Evolutionary conservation across 2,797 vertebrate species (phyloP), one percentile per base, ranked within the genome.

Genomic region (Thunnus albacares): DNA sequence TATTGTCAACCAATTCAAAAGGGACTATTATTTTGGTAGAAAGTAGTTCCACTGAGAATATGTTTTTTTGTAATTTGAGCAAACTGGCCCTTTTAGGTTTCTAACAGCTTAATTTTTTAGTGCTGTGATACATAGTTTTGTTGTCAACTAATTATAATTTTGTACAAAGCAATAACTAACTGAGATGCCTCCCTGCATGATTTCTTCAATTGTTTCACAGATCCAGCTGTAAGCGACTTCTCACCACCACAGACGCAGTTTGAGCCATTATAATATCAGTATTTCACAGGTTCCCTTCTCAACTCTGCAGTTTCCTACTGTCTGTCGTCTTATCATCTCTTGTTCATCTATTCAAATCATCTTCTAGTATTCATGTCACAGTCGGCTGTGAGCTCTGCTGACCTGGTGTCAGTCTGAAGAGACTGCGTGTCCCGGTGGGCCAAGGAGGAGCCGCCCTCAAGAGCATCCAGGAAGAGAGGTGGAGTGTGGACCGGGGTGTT

Each of bases 321-420:
- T 59, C 71, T 60, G 41, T 68, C 80, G 85, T 77, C 69, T 80
- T 77, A 74, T 89, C 87, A 85, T 56, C 51, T 72, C 65, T 80
- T 35, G 57, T 72, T 75, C 55, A 61, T 83, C 67, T 67, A 60
- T 80, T 77, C 77, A 79, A 87, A 90, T 87, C 73, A 85, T 79
- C 58, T 43, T 75, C 75, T 82, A 24, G 80, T 82, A 83, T 87
- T 85, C 71, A 62, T 79, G 80, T 81, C 83, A 83, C 45, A 74
- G 73, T 77, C 24, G 15, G 72, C 79, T 72, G 70, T 69, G 79
- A 80, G 73, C 43, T 55, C 22, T 33, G 22, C 91, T 93, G 79
- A 95, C 94, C 93, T 93, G 84, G 88, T 60, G 81, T 95, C 93
- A 20, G 83, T 91, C 89, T 96, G 97, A 75, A 94, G 30, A 71